phyloP scores from a whole-genome alignment of 1,140 invertebrate genomes.

The Antheraea pernyi region DNA sequence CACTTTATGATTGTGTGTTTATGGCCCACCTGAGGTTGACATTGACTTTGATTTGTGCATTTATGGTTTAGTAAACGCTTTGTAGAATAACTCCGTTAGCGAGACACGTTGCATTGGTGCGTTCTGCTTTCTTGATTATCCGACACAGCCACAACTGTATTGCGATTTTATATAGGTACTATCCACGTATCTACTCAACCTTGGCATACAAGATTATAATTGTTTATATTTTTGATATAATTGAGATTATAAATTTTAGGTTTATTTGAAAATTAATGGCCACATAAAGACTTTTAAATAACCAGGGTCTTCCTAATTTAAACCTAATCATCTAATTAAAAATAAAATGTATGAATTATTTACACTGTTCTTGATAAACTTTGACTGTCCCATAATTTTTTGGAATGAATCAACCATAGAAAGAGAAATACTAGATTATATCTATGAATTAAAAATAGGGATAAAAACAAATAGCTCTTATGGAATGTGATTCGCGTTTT shows the following conservation, averaged over 20 bases:
- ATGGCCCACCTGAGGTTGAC: constrained; percentile 70
- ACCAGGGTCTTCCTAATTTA: too few species aligned
- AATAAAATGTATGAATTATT: too few species aligned
- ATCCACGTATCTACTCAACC: constrained; percentile 2
- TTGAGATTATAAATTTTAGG: too few species aligned
- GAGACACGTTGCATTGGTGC: neutral
- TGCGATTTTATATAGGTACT: neutral
- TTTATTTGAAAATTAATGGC: neutral
- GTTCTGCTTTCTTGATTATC: constrained; percentile 17
- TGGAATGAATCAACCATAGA: too few species aligned
- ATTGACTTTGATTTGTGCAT: constrained; percentile 77
- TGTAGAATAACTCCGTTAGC: constrained; percentile 37
- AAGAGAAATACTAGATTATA: too few species aligned
- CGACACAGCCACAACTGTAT: neutral
- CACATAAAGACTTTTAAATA: neutral
- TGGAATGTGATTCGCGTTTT: too few species aligned
- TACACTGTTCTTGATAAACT: too few species aligned
- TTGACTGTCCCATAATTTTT: too few species aligned
- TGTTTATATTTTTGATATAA: neutral
- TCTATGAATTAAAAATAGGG: too few species aligned
- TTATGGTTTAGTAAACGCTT: constrained; percentile 63
- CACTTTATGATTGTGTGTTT: constrained; percentile 76
- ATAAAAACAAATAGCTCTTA: too few species aligned
- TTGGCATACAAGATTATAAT: constrained; percentile 5
- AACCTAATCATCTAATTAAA: too few species aligned